phyloP scores from a whole-genome alignment of 2,797 vertebrate species.

The Malurus leucopterus region DNA sequence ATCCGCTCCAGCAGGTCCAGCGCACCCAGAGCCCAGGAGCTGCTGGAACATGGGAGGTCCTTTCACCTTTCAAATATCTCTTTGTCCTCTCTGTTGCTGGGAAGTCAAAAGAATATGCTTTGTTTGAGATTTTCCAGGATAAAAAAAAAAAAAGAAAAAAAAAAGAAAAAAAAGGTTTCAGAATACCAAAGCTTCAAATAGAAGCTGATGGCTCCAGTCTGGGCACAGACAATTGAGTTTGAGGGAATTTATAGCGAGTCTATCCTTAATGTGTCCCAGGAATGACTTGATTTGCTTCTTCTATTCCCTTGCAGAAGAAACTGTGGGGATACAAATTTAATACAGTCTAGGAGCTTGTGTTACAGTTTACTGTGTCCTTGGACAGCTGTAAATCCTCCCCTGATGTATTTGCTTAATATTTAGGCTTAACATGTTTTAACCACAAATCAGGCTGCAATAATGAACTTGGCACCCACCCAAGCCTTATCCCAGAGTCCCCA shows the following conservation, averaged over 20 bases:
- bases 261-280: slow-evolving; percentile 67
- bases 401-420: slow-evolving; percentile 70
- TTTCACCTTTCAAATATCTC: not conserved
- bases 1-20: not conserved
- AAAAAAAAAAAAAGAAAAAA: not conserved
- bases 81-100: slow-evolving; percentile 45
- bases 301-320: slow-evolving; percentile 66
- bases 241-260: slow-evolving; percentile 64
- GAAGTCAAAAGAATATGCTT: slow-evolving; percentile 46
- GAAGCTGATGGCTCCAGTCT: slow-evolving; percentile 66
- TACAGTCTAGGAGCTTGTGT: slow-evolving; percentile 54
- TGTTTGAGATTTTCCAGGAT: slow-evolving; percentile 44
- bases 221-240: slow-evolving; percentile 67
- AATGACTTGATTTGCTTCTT: slow-evolving; percentile 70
- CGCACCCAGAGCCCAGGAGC: not conserved
- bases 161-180: not conserved
- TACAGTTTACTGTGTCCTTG: slow-evolving; percentile 69
- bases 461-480: slow-evolving; percentile 53
- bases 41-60: not conserved
- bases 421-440: slow-evolving; percentile 67
- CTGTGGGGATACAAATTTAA: slow-evolving; percentile 57
- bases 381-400: slow-evolving; percentile 63
- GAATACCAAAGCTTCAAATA: slow-evolving; percentile 58
- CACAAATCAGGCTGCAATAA: slow-evolving; percentile 58
- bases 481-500: slow-evolving; percentile 49